Evolutionary conservation across 2,797 vertebrate genomes (phyloP).

Genomic region (Enteromius argenteus): DNA sequence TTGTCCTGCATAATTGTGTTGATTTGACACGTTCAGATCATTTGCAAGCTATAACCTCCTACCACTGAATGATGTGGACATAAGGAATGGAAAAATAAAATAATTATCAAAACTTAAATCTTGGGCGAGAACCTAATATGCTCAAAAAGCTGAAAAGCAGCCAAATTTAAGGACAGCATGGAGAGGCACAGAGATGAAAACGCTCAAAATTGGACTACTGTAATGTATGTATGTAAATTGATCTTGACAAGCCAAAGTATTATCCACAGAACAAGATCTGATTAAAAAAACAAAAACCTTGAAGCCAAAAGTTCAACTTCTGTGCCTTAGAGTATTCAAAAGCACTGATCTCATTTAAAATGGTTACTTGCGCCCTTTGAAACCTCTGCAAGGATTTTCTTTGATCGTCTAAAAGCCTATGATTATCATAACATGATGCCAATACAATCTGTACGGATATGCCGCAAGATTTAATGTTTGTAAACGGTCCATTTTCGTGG

Average conservation of each 20-base stretch:
- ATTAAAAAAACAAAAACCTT: slow-evolving; percentile 62
- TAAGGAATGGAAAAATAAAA: slow-evolving; percentile 14
- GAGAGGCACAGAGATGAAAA: slow-evolving; percentile 48
- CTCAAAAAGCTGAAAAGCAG: slow-evolving; percentile 38
- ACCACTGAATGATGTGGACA: slow-evolving; percentile 21
- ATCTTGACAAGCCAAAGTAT: slow-evolving; percentile 66
- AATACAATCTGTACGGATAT: slow-evolving; percentile 47
- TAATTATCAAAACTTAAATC: slow-evolving; percentile 35
- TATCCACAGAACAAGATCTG: slow-evolving; percentile 65
- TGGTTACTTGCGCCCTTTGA: slow-evolving; percentile 46
- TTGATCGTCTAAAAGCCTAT: slow-evolving; percentile 46
- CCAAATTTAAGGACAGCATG: slow-evolving; percentile 44
- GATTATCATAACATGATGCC: slow-evolving; percentile 48
- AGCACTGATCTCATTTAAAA: slow-evolving; percentile 47
- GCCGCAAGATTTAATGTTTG: slow-evolving; percentile 36
- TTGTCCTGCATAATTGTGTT: slow-evolving; percentile 19
- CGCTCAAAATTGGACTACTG: slow-evolving; percentile 50
- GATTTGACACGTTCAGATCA: slow-evolving; percentile 16
- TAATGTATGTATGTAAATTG: slow-evolving; percentile 63
- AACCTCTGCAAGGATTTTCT: slow-evolving; percentile 37
- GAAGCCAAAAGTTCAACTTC: slow-evolving; percentile 53
- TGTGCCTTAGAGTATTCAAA: slow-evolving; percentile 35
- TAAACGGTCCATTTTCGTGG: slow-evolving; percentile 24
- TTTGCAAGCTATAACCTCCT: slow-evolving; percentile 24
- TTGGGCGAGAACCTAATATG: slow-evolving; percentile 39